These are phyloP conservation scores for Antennarius maculatus DNA, from an alignment of 2,797 vertebrate species.

Conservation along the genomic window DNA sequence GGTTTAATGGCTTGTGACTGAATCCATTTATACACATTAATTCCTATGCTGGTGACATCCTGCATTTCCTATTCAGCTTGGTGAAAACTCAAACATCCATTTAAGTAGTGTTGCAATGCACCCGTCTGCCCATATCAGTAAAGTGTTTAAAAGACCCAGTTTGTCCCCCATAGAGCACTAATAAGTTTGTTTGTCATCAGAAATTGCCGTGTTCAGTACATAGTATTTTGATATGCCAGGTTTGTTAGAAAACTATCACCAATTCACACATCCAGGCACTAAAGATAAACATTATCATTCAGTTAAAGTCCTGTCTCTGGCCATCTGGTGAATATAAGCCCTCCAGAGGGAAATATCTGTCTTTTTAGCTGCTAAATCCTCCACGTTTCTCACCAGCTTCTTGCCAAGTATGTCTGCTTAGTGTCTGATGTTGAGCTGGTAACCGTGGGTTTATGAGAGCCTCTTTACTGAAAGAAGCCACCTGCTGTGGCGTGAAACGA, in stretches of 20 bases:
- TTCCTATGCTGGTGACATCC: conserved; percentile 42
- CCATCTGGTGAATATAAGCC: neutral
- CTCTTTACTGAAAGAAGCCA: neutral
- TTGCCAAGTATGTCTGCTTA: neutral
- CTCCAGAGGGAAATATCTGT: neutral
- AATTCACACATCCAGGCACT: neutral
- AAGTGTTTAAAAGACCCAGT: neutral
- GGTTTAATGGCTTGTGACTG: conserved; percentile 67
- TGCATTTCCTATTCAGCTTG: conserved; percentile 14
- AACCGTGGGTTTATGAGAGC: too few relatives aligned
- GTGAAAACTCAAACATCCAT: conserved; percentile 20
- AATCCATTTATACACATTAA: conserved; percentile 68
- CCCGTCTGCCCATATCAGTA: conserved; percentile 2
- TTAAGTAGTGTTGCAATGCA: conserved; percentile 3
- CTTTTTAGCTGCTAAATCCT: neutral
- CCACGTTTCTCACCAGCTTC: neutral
- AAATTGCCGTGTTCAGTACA: neutral
- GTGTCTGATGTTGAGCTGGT: neutral
- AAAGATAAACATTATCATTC: neutral
- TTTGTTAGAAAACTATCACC: neutral
- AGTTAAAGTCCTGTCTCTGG: neutral
- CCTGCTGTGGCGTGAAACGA: neutral
- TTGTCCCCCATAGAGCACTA: neutral
- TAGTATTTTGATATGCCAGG: neutral
- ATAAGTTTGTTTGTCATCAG: neutral